These are phyloP conservation scores for Drosophila peninsularis DNA, from an alignment of 2,888 invertebrate species.

Conservation along the genomic window DNA sequence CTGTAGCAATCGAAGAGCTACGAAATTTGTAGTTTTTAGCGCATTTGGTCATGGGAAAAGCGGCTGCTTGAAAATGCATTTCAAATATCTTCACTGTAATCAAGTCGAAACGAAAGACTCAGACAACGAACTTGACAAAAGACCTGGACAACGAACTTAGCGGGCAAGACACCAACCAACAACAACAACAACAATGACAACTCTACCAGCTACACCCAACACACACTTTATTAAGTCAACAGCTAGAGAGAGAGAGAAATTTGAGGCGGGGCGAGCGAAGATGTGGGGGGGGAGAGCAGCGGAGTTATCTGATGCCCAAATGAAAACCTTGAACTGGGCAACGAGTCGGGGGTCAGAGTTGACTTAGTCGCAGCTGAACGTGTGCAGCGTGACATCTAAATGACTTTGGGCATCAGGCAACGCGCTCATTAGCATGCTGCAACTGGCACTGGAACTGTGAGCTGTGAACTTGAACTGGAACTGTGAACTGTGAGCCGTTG, in stretches of 20 bases:
- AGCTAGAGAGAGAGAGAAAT: neutral
- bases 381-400: neutral
- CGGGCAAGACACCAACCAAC: conserved; percentile 1
- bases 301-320: neutral
- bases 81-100: conserved; percentile 14
- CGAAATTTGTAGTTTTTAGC: conserved; percentile 44
- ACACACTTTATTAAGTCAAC: neutral
- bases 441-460: conserved; percentile 4
- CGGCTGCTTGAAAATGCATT: conserved; percentile 30
- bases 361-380: conserved; percentile 13
- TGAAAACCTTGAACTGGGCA: conserved; percentile 19
- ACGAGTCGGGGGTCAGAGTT: conserved; percentile 12
- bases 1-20: conserved; percentile 52
- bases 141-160: conserved; percentile 46
- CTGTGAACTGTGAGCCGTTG: conserved; percentile 2
- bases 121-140: conserved; percentile 46
- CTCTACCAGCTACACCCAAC: conserved; percentile 3
- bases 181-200: conserved; percentile 7
- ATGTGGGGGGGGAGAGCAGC: no score
- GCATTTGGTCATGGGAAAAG: conserved; percentile 55
- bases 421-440: conserved; percentile 45
- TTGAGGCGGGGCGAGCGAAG: neutral
- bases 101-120: conserved; percentile 35
- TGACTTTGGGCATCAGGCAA: conserved; percentile 10
- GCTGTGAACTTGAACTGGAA: conserved; percentile 7